Percentiles rank a stretch among this genome's conserved stretches.
Conservation (phyloP, 1,140 invertebrate genomes). For the Drosophila obscura region DNA sequence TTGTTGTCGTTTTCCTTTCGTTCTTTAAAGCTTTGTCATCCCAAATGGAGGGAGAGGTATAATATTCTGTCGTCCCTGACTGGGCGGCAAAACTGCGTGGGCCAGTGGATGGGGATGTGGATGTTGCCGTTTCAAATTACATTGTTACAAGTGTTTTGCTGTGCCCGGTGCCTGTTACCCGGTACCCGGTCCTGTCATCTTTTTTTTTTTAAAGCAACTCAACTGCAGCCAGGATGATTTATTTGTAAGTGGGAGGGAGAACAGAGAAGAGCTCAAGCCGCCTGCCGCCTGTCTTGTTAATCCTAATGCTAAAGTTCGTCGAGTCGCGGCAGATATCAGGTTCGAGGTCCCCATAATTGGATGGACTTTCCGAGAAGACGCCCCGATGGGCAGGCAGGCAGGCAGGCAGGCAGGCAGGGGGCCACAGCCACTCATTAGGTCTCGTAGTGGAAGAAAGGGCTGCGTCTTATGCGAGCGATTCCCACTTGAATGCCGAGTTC, state of each 20-base stretch:
- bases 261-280: not conserved
- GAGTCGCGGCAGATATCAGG: no score
- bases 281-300: not conserved
- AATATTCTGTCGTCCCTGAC: constrained; percentile 44
- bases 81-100: constrained; percentile 53
- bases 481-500: constrained; percentile 36
- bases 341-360: no score
- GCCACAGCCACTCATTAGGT: no score
- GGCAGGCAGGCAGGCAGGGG: no score
- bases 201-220: constrained; percentile 7
- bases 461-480: no score
- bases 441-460: constrained; percentile 12
- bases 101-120: constrained; percentile 37
- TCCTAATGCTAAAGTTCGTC: constrained; percentile 26
- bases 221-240: constrained; percentile 28
- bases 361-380: no score
- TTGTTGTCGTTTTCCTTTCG: constrained; percentile 2
- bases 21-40: constrained; percentile 50
- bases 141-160: constrained; percentile 62
- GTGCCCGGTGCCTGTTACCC: no score
- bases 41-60: not conserved
- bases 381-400: no score
- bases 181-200: not conserved
- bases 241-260: not conserved
- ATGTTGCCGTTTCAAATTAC: constrained; percentile 66